Evolutionary conservation across 2,113 vertebrate species (phyloP).

Genomic region (Bostrychus sinensis): DNA sequence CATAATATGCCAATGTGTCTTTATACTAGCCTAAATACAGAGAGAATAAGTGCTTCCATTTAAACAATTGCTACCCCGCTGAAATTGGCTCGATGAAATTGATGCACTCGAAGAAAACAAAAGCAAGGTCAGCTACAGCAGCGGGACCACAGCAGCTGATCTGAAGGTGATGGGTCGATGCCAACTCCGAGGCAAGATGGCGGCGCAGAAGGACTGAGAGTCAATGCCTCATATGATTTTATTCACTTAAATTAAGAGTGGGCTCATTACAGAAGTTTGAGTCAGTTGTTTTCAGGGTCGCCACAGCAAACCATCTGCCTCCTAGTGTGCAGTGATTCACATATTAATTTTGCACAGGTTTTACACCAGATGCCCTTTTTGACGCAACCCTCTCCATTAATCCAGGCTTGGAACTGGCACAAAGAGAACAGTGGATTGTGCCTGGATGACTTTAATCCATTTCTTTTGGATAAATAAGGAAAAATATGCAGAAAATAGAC

Average conservation of each 20-base stretch:
- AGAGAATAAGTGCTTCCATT: no score
- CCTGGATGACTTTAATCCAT: no score
- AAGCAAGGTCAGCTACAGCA: constrained; percentile 4
- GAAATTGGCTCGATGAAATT: background rate
- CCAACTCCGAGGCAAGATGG: constrained; percentile 1
- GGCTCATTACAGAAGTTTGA: background rate
- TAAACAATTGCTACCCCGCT: background rate
- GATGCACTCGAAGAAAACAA: background rate
- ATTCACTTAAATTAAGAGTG: background rate
- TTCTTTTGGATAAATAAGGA: no score
- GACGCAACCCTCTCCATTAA: no score
- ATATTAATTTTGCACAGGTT: no score
- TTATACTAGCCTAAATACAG: background rate
- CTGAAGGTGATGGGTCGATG: constrained; percentile 2
- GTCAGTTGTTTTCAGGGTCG: no score
- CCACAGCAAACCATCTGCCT: no score
- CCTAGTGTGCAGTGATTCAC: no score
- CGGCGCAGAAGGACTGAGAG: background rate
- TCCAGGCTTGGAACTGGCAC: no score
- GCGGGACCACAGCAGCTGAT: background rate
- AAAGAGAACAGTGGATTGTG: no score
- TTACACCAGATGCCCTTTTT: no score
- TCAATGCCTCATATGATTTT: background rate
- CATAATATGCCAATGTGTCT: background rate
- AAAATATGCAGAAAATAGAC: no score